Evolutionary conservation across 2,888 invertebrate species (phyloP), one percentile per base, ranked within the genome.

Genomic region (Nomada fucata): DNA sequence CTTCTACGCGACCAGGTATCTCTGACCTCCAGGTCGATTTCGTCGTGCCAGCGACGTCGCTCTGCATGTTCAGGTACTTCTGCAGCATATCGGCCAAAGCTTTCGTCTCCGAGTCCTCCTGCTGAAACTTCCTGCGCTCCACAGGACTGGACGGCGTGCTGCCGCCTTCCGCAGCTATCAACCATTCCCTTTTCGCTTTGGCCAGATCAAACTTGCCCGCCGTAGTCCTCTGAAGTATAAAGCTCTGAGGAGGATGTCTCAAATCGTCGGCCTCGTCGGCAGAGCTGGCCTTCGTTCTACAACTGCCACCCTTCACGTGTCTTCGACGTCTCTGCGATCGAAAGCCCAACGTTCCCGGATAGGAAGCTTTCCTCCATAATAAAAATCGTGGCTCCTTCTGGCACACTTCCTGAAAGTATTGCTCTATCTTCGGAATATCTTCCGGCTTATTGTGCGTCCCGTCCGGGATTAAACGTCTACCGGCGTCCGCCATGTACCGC

Each of bases 401-500:
- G 92, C 98, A 98, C 9, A 97, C 96, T 76, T 97, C 96, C 91
- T 97, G 97, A 93, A 97, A 98, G 92, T 97, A 96, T 36, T 97
- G 96, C 92, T 98, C 97, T 88, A 97, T 96, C 86, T 96, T 96
- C 2, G 97, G 96, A 79, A 98, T 95, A 91, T 97, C 97, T 91
- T 97, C 97, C 0, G 95, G 94, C 5, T 96, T 95, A 93, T 97
- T 96, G 91, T 96, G 95, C 4, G 95, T 95, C 26, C 97, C 97
- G 69, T 97, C 97, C n/a, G 98, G 98, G 76, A 98, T 96, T 69
- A 98, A 95, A 91, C 97, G 96, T 79, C 97, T 96, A 61, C 98
- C 98, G 47, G 97, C 97, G 89, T 98, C 98, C n/a, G 97, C 96
- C 98, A 98, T 98, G 94, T 98, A 98, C 89, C 97, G 95, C 98